phyloP scores from a whole-genome alignment of 2,797 vertebrate genomes.

The Macropodus opercularis region DNA sequence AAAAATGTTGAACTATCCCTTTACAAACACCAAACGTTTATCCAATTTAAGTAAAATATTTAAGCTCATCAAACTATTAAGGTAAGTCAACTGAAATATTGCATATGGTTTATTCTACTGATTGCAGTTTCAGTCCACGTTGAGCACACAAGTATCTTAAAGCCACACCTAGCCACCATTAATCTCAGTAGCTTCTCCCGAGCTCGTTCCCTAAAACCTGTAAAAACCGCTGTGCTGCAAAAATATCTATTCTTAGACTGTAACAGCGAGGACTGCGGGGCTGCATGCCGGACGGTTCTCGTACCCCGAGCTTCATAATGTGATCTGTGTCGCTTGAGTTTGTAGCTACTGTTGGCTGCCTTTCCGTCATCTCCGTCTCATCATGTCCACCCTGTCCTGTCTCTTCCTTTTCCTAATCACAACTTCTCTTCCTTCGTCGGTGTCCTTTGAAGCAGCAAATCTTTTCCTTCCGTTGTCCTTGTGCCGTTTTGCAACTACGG shows the following conservation, averaged over 20 bases:
- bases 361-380: constrained; percentile 17
- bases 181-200: not conserved
- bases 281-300: not conserved
- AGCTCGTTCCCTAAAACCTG: too few relatives aligned
- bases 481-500: constrained; percentile 12
- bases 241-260: constrained; percentile 1
- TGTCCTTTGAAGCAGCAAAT: constrained; percentile 40
- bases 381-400: constrained; percentile 4
- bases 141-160: not conserved
- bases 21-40: too few relatives aligned
- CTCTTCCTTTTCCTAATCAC: constrained; percentile 14
- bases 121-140: too few relatives aligned
- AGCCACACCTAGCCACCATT: not conserved
- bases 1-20: too few relatives aligned
- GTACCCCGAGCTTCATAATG: constrained; percentile 5
- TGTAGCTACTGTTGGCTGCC: not conserved
- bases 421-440: constrained; percentile 42
- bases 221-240: not conserved
- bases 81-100: too few relatives aligned
- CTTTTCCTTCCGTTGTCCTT: constrained; percentile 24
- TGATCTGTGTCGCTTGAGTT: constrained; percentile 1
- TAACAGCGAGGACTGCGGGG: not conserved
- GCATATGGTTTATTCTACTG: too few relatives aligned
- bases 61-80: too few relatives aligned
- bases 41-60: too few relatives aligned